A percentile compares a stretch with the other conserved stretches of the same genome.
Conservation (phyloP, 2,797 vertebrate genomes). For the Fistularia commersonii region DNA sequence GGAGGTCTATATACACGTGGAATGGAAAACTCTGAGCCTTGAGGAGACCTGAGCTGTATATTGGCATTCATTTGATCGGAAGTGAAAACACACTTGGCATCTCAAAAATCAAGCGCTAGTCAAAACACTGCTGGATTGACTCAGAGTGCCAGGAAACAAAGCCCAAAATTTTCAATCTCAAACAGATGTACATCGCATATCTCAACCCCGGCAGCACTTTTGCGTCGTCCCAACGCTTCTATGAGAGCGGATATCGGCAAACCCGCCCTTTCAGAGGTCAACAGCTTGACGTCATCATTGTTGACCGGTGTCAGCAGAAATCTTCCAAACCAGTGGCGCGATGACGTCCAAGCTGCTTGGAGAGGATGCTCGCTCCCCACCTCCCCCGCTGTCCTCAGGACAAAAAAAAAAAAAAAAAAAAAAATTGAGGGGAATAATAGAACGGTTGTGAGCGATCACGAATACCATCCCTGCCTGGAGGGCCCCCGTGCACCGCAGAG, state of each 20-base stretch:
- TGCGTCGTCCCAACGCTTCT: not conserved
- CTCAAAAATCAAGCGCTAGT: slow-evolving; percentile 1
- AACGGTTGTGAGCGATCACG: too few relatives aligned
- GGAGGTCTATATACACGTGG: not conserved
- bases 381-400: slow-evolving; percentile 17
- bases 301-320: slow-evolving; percentile 27
- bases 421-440: too few relatives aligned
- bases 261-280: not conserved
- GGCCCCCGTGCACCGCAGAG: slow-evolving; percentile 7
- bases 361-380: slow-evolving; percentile 19
- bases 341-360: slow-evolving; percentile 43
- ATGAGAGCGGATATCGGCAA: not conserved
- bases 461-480: not conserved
- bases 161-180: not conserved
- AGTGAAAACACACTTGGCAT: slow-evolving; percentile 10
- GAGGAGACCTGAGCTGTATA: not conserved
- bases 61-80: slow-evolving; percentile 3
- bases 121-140: slow-evolving; percentile 7
- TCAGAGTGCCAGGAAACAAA: slow-evolving; percentile 1
- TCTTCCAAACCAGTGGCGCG: slow-evolving; percentile 7
- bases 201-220: not conserved
- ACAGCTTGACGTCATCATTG: slow-evolving; percentile 17
- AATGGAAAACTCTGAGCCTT: slow-evolving; percentile 6
- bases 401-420: slow-evolving; percentile 6
- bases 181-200: slow-evolving; percentile 9